phyloP scores from a whole-genome alignment of 2,888 invertebrate genomes.

The Tortricodes alternella region DNA sequence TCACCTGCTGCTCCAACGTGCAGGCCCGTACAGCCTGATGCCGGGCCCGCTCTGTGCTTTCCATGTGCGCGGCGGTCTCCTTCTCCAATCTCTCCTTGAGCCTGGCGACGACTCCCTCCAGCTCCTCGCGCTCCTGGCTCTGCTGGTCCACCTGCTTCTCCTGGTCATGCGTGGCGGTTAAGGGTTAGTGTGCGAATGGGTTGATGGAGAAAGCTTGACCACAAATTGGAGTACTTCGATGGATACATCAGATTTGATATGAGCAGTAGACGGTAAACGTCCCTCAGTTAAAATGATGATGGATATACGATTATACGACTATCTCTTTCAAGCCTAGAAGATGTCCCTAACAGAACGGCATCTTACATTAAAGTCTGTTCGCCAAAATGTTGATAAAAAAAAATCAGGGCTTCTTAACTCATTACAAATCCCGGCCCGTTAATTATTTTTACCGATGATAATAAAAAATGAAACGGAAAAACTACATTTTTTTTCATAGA shows the following conservation, averaged over 20 bases:
- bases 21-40: conserved; percentile 81
- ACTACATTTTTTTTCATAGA: no score
- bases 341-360: no score
- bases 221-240: no score
- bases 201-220: conserved; percentile 34
- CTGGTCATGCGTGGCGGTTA: conserved; percentile 58
- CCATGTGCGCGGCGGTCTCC: conserved; percentile 93
- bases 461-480: no score
- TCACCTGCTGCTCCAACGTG: conserved; percentile 84
- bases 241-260: not conserved
- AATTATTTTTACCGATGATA: no score
- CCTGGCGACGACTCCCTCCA: conserved; percentile 90
- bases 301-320: no score
- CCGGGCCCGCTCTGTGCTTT: conserved; percentile 89
- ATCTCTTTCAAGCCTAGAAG: no score
- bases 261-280: not conserved
- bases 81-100: conserved; percentile 94
- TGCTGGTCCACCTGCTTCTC: conserved; percentile 96
- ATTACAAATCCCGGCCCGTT: no score
- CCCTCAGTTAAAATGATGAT: not conserved
- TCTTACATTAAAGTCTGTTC: no score
- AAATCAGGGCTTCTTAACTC: no score
- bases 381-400: no score
- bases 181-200: conserved; percentile 35
- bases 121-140: conserved; percentile 95